phyloP scores from a whole-genome alignment of 2,797 vertebrate genomes.

The Pangasius larnaudii region DNA sequence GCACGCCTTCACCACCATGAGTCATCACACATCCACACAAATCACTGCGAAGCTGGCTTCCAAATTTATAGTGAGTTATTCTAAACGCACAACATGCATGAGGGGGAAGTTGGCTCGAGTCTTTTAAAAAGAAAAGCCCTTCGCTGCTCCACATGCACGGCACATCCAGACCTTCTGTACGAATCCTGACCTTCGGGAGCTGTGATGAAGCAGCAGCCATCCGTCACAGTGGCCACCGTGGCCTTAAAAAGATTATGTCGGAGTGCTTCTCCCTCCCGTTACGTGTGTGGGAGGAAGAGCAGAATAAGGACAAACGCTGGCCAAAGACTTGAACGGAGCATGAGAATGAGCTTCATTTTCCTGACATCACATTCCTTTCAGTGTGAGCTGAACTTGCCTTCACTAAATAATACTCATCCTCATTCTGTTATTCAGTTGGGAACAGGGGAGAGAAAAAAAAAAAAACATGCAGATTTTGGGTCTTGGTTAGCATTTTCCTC shows the following conservation, averaged over 20 bases:
- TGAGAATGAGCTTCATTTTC: slow-evolving; percentile 63
- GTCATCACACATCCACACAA: slow-evolving; percentile 14
- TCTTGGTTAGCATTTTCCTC: not conserved
- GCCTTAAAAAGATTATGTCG: slow-evolving; percentile 11
- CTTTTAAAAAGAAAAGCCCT: slow-evolving; percentile 49
- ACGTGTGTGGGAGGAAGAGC: slow-evolving; percentile 27
- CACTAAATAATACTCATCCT: not conserved
- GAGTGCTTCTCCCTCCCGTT: slow-evolving; percentile 12
- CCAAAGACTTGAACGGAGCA: slow-evolving; percentile 54
- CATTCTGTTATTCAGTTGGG: not conserved
- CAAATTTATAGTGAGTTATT: slow-evolving; percentile 59
- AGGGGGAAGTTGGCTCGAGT: slow-evolving; percentile 67
- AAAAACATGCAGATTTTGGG: not conserved
- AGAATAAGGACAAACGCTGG: slow-evolving; percentile 27
- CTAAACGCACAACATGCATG: slow-evolving; percentile 50
- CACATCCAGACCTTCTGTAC: slow-evolving; percentile 57
- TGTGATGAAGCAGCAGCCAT: not conserved
- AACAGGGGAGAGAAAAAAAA: not conserved
- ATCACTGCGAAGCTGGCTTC: not conserved
- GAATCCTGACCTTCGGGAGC: slow-evolving; percentile 31
- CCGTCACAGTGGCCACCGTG: slow-evolving; percentile 5
- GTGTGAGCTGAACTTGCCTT: slow-evolving; percentile 42
- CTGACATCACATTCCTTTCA: slow-evolving; percentile 52
- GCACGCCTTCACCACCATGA: not conserved
- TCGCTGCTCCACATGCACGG: not conserved